These are phyloP conservation scores for Okapia johnstoni DNA, from an alignment of 2,113 vertebrate genomes.

Conservation along the genomic window DNA sequence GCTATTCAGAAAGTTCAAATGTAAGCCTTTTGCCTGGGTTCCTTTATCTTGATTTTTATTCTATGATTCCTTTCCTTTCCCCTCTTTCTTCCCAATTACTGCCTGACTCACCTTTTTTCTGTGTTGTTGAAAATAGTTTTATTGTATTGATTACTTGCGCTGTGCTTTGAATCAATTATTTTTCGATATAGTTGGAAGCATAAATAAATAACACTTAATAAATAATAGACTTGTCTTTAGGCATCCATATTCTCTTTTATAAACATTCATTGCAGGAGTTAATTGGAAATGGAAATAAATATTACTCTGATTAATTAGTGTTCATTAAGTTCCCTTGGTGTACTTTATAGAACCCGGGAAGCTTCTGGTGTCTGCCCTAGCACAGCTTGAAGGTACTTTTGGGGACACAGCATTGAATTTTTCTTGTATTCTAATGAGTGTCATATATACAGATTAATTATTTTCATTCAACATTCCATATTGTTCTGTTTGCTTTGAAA, in stretches of 20 bases:
- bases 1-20: background rate
- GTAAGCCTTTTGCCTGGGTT: background rate
- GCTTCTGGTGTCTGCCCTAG: background rate
- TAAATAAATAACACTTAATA: slow-evolving; percentile 66
- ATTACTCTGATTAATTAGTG: slow-evolving; percentile 65
- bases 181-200: slow-evolving; percentile 23
- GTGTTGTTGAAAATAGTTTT: slow-evolving; percentile 59
- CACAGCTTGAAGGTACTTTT: slow-evolving; percentile 1
- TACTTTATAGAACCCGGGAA: slow-evolving; percentile 20
- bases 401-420: background rate
- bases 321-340: slow-evolving; percentile 39
- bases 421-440: slow-evolving; percentile 46
- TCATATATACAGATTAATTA: slow-evolving; percentile 37
- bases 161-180: slow-evolving; percentile 57
- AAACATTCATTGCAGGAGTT: slow-evolving; percentile 52
- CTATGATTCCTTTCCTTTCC: slow-evolving; percentile 39
- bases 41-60: slow-evolving; percentile 24
- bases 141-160: slow-evolving; percentile 60
- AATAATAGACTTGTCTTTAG: slow-evolving; percentile 63
- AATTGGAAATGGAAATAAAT: slow-evolving; percentile 64
- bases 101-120: background rate
- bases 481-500: slow-evolving; percentile 50
- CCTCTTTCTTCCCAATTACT: slow-evolving; percentile 13
- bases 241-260: slow-evolving; percentile 32
- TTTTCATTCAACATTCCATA: slow-evolving; percentile 44